These are phyloP conservation scores for Tethya wilhelma DNA, from an alignment of 37 sponge, comb jelly and placozoan species.

Conservation along the genomic window DNA sequence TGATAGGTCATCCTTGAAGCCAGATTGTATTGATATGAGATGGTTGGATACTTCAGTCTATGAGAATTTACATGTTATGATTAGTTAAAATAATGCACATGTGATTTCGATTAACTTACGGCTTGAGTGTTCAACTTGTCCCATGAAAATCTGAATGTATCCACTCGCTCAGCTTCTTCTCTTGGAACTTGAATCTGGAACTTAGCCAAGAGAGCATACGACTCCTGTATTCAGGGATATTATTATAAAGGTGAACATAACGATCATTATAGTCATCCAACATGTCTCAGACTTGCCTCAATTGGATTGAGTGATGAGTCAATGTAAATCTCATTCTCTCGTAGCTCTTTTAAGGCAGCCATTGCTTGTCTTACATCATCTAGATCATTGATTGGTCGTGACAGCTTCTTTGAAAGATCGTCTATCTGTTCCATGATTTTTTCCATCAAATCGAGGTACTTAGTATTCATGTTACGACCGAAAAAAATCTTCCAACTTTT, in stretches of 20 bases:
- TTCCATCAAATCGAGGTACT: conserved; percentile 74
- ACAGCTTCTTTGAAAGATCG: conserved; percentile 72
- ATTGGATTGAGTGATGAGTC: conserved; percentile 91
- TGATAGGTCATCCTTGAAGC: conserved; percentile 80
- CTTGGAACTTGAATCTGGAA: conserved; percentile 79
- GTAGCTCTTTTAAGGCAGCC: conserved; percentile 81
- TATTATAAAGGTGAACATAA: not conserved
- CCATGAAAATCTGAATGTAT: conserved; percentile 95
- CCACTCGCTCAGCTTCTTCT: conserved; percentile 95
- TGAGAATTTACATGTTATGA: not conserved
- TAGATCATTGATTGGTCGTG: conserved; percentile 88
- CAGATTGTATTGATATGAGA: conserved; percentile 85
- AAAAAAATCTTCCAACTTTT: conserved; percentile 87
- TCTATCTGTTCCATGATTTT: conserved; percentile 85
- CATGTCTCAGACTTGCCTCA: conserved; percentile 54
- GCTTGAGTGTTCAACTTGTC: conserved; percentile 72
- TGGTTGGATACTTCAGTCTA: conserved; percentile 69
- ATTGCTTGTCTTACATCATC: conserved; percentile 94
- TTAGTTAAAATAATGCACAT: not conserved
- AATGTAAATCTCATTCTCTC: conserved; percentile 92
- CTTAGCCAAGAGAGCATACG: conserved; percentile 85
- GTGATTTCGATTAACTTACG: conserved; percentile 31
- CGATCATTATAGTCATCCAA: not conserved
- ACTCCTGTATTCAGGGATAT: conserved; percentile 65
- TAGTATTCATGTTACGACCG: conserved; percentile 85